Base-by-base conservation (phyloP, 1,140 invertebrate species). In the Pseudomyrmex cubaensis region DNA sequence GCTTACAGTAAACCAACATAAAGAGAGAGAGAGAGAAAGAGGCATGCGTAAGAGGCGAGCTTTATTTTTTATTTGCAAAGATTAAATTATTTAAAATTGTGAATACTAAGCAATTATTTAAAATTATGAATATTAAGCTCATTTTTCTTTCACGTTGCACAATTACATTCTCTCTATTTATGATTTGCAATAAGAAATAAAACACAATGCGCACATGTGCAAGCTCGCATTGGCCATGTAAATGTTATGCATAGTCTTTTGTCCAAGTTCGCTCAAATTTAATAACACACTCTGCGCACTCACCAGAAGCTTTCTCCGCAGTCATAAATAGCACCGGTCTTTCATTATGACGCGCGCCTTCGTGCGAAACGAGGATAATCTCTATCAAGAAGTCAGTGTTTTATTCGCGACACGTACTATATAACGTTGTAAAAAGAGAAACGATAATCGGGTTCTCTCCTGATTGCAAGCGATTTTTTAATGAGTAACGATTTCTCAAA, bases 401-500 rank as follows among this genome's bases (percentile, higher is more conserved):
- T 7, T 17, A 20, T 44, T n/a, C 10, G n/a, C 9, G 48, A 8
- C 13, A 15, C 1, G 17, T 15, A 15, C n/a, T 54, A 52, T 54
- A 35, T 22, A 2, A 8, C 3, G 8, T 54, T 44, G 15, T 1
- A 1, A 48, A 20, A 5, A 17, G 25, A 46, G 52, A 20, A 13
- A 44, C 35, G 20, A 35, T 13, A 72, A 0, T 75, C 50, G 4
- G 5, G 4, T 22, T 15, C 13, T 72, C 48, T 4, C 20, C 54
- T 75, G 17, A 63, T 61, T 54, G 48, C 17, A 66, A 46, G 61
- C 75, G 63, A 57, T 75, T 54, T 83, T 35, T 83, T 84, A 83
- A 85, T 61, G 54, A 85, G 62, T 75, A 67, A 61, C 17, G 20
- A 50, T 72, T 52, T 74, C 73, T 57, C 54, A 12, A 61, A 54